Percentiles rank a stretch among this genome's conserved stretches.
Evolutionary conservation across 2,888 invertebrate genomes (phyloP).

Genomic region (Hirtodrosophila histrioides): DNA sequence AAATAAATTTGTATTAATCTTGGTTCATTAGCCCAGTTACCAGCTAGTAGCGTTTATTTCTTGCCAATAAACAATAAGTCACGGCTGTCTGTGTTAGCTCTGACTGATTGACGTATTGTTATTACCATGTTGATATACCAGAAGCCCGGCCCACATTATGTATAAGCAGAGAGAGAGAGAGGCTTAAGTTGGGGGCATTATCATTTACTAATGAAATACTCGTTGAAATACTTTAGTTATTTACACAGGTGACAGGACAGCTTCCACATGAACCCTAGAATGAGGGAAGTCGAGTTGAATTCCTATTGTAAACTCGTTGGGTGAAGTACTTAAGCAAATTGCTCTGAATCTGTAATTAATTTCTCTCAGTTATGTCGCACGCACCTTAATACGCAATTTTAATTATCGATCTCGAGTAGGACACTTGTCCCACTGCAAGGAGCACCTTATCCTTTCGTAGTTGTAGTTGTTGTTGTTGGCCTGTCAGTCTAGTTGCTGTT

Average conservation of each 20-base stretch:
- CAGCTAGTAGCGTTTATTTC: constrained; percentile 2
- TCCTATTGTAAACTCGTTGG: constrained; percentile 5
- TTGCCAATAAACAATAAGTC: constrained; percentile 25
- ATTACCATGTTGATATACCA: background rate
- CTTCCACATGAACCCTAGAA: background rate
- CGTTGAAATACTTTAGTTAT: constrained; percentile 9
- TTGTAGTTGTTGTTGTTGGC: constrained; percentile 4
- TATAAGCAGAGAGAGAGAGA: constrained; percentile 18
- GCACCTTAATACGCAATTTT: constrained; percentile 24
- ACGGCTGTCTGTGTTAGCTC: constrained; percentile 13
- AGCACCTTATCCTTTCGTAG: background rate
- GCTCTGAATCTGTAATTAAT: constrained; percentile 45
- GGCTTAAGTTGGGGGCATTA: constrained; percentile 20
- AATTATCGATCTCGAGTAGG: constrained; percentile 48
- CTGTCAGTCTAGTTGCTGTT: constrained; percentile 27
- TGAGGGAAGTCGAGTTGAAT: background rate
- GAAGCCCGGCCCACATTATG: background rate
- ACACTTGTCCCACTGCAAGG: constrained; percentile 12
- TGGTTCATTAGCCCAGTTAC: background rate
- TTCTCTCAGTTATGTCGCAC: constrained; percentile 34
- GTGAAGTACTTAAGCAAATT: constrained; percentile 13
- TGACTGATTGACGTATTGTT: constrained; percentile 26
- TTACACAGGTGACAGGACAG: constrained; percentile 5
- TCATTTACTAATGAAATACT: constrained; percentile 35
- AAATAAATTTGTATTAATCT: background rate